These are phyloP conservation scores for Lepas anatifera DNA, from an alignment of 2,888 invertebrate genomes.

Conservation along the genomic window DNA sequence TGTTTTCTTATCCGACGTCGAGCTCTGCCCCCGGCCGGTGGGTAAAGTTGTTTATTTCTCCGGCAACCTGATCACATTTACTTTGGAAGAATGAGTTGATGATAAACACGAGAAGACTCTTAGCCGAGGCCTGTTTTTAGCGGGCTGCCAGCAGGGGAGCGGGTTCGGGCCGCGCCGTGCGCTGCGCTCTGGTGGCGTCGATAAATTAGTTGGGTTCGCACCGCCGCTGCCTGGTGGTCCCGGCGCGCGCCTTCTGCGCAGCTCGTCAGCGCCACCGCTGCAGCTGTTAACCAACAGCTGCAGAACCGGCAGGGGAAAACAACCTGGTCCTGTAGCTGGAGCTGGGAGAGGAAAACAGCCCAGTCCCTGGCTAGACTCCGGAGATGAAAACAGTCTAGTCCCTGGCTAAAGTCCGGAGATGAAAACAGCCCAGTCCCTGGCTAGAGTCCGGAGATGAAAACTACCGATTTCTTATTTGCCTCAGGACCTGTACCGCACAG, in stretches of 20 bases:
- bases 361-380: no score
- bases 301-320: no score
- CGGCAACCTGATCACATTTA: neutral
- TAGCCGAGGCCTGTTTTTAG: neutral
- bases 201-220: neutral
- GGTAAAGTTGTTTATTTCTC: neutral
- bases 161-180: neutral
- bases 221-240: neutral
- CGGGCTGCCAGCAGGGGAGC: neutral
- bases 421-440: no score
- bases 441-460: no score
- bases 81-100: conserved; percentile 8
- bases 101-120: conserved; percentile 8
- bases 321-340: no score
- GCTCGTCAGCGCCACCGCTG: neutral
- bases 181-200: neutral
- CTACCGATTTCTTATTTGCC: no score
- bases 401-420: no score
- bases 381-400: no score
- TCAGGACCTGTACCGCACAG: no score
- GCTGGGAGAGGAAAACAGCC: no score
- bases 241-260: neutral
- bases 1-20: neutral
- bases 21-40: neutral
- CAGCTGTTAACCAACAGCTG: no score